Evolutionary conservation across 2,113 vertebrate genomes (phyloP), one percentile per base, ranked within the genome.

Genomic region (Chlorodrepanis virens): DNA sequence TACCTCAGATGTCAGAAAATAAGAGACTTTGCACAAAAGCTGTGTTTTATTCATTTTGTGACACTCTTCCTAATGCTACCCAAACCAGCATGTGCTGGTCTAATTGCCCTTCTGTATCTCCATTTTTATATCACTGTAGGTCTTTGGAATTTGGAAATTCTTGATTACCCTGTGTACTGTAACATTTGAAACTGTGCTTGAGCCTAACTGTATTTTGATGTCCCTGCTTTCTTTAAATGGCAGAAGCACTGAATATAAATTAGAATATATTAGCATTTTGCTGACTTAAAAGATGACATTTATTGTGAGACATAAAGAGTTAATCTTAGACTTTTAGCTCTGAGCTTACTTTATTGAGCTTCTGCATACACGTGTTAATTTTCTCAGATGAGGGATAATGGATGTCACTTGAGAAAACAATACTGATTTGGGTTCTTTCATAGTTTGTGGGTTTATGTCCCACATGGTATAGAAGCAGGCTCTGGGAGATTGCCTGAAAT

Each of bases 391-490:
- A 96, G 93, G 96, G 90, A 97, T 96, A 95, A 96, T 94, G 93
- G 92, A 92, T 96, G 89, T 96, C 94, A 94, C 94, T 96, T 96
- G 94, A 92, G 96, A 95, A 96, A 94, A 94, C 94, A 93, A 65
- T 74, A 93, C 96, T 96, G 96, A 97, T 96, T 96, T 94, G 95
- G 94, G 95, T 93, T 94, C 78, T 96, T 93, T 95, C 92, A 94
- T 96, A 96, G 90, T 96, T 97, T 97, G 96, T 96, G 94, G 94
- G 93, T 93, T 96, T 96, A 93, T 94, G 89, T 96, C 97, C 93
- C 97, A 90, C 87, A 91, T 94, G 96, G 93, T 85, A 95, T 42
- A 90, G 76, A 94, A 94, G 75, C 76, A 69, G 65, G 90, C 91
- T 96, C 87, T 89, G 83, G 80, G 96, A 97, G 94, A 92, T 94